These are phyloP conservation scores for Vulpes vulpes DNA, from an alignment of 2,113 vertebrate genomes.

Conservation along the genomic window DNA sequence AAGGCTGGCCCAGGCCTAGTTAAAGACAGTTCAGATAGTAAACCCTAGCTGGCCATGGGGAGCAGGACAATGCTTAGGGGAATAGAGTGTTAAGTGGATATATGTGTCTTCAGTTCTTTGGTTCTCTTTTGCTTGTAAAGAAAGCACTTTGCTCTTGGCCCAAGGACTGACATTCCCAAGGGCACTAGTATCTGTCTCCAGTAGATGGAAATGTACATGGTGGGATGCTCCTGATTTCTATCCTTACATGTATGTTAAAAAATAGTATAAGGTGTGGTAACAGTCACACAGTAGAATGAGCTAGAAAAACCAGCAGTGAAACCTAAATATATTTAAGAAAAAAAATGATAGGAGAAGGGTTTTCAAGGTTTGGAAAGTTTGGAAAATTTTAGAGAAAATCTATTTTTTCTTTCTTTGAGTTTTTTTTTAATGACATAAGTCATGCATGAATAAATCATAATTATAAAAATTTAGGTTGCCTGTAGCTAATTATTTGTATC, in stretches of 20 bases:
- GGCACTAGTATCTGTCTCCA: not conserved
- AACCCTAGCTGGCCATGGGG: not conserved
- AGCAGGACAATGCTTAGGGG: not conserved
- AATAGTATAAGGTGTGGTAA: not conserved
- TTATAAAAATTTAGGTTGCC: slow-evolving; percentile 33
- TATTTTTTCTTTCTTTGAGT: slow-evolving; percentile 22
- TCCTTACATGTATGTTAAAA: not conserved
- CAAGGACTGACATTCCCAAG: not conserved
- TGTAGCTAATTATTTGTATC: slow-evolving; percentile 31
- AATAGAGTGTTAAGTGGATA: not conserved
- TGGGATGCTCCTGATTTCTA: not conserved
- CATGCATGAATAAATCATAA: slow-evolving; percentile 38
- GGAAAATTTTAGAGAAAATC: slow-evolving; percentile 16
- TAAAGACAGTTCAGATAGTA: not conserved
- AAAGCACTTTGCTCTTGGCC: not conserved
- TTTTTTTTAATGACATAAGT: slow-evolving; percentile 2
- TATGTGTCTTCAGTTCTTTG: not conserved
- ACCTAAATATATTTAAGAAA: not conserved
- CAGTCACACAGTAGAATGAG: not conserved
- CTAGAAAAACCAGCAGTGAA: not conserved
- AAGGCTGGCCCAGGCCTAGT: not conserved
- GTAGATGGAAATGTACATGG: not conserved
- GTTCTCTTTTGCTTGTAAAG: not conserved
- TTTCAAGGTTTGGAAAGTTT: not conserved
- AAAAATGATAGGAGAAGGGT: not conserved